Evolutionary conservation across 2,888 invertebrate genomes (phyloP), one percentile per base, ranked within the genome.

Genomic region (Aethes cnicana): DNA sequence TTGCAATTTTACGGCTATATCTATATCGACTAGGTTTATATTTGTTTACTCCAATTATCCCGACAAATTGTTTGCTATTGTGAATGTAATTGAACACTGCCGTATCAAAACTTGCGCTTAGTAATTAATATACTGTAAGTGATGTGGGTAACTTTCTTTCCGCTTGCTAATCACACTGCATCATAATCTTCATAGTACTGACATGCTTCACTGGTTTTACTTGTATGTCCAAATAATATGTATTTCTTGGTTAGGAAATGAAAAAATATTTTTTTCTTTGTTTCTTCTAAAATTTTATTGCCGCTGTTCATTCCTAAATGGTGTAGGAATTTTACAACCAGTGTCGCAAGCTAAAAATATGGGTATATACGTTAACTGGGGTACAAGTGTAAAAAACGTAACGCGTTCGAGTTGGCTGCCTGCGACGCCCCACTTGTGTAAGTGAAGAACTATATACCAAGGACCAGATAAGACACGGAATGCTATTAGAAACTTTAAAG

Each of bases 341-440:
- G 62, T 78, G 68, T 73, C 69, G 78, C 69, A 80, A 79, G 64
- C 49, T 43, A 43, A 55, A 47, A 54, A 49, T 60, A 47, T 44
- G 20, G 39, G 32, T 52, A 33, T 57, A 55, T 43, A 59, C 57
- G 54, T 57, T 55, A 61, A 63, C 58, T 62, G 56, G 61, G 58
- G 59, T 61, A 57, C 57, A 57, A 59, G 63, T 72, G 68, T 70
- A 70, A 74, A 52, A 70, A 76, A 78, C 73, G 73, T 71, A 77
- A 77, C 65, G 54, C 63, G 77, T 80, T 77, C 71, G 63, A 74
- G 66, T 75, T 66, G 63, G 70, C 68, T 72, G 78, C 63, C 56
- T 62, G 55, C 59, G 56, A 53, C 66, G 80, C 58, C 69, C 81
- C 66, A 81, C 72, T 77, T 81, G 74, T 62, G 69, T 68, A 67